phyloP scores from a whole-genome alignment of 2,113 vertebrate species.

The Amblyornis subalaris region DNA sequence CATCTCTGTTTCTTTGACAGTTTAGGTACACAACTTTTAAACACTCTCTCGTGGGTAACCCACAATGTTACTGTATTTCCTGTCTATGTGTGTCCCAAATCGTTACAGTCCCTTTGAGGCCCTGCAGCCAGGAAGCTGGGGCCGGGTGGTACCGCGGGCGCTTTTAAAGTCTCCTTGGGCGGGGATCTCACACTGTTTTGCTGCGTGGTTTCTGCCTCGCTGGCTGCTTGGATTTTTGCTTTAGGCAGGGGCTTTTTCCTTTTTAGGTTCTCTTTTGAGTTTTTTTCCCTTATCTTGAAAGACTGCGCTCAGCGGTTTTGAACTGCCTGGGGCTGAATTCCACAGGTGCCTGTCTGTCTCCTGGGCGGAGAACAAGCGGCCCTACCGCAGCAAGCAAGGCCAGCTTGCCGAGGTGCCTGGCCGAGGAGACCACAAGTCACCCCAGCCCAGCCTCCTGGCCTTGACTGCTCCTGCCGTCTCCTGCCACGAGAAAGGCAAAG shows the following conservation, averaged over 20 bases:
- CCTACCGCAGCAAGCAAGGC: background rate
- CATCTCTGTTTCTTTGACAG: conserved; percentile 21
- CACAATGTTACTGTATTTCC: background rate
- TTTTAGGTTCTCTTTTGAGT: background rate
- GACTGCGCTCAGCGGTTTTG: background rate
- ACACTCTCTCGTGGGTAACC: background rate
- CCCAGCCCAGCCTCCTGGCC: background rate
- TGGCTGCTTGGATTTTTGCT: background rate
- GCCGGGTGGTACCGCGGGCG: rapidly evolving
- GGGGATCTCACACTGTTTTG: background rate
- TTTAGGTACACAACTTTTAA: conserved; percentile 36
- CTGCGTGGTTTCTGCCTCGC: background rate
- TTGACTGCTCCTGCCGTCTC: background rate
- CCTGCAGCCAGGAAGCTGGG: too few relatives aligned
- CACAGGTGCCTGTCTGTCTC: too few relatives aligned
- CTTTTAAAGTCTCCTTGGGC: background rate
- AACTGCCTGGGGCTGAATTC: rapidly evolving
- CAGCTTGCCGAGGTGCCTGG: background rate
- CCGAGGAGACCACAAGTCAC: background rate
- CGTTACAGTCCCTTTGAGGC: background rate
- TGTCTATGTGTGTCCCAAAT: background rate
- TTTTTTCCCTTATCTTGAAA: background rate
- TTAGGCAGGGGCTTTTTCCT: background rate
- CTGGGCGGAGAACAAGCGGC: background rate
- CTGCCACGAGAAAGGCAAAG: rapidly evolving